These are phyloP conservation scores for Erethizon dorsatum DNA, from an alignment of 2,797 vertebrate genomes.

Conservation along the genomic window DNA sequence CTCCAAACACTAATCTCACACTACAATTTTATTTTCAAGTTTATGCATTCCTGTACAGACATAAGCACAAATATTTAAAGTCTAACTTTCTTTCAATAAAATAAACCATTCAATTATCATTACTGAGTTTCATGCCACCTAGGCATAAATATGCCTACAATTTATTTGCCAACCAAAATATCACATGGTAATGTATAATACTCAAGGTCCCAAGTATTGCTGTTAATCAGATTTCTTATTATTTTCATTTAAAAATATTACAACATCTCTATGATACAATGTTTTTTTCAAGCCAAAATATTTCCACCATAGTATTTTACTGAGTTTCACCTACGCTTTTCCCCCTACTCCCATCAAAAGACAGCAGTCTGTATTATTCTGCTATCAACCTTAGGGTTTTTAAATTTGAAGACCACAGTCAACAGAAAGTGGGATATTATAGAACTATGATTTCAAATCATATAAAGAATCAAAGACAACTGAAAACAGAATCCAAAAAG, in stretches of 20 bases:
- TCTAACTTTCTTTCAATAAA: conserved; percentile 54
- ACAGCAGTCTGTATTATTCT: not conserved
- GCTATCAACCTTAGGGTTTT: not conserved
- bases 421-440: conserved; percentile 43
- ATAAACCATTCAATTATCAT: not conserved
- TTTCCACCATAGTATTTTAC: conserved; percentile 8
- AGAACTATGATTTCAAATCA: conserved; percentile 61
- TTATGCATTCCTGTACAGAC: conserved; percentile 4
- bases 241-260: conserved; percentile 59
- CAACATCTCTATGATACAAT: not conserved
- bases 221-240: conserved; percentile 36
- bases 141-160: not conserved
- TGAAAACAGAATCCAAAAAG: conserved; percentile 9
- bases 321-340: conserved; percentile 48
- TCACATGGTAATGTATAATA: not conserved
- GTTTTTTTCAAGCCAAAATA: conserved; percentile 34
- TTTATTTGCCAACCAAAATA: not conserved
- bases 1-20: not conserved
- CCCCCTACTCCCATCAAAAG: conserved; percentile 37
- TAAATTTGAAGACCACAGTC: conserved; percentile 42
- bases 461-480: conserved; percentile 63
- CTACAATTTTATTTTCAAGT: conserved; percentile 22
- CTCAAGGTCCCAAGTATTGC: not conserved
- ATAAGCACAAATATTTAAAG: not conserved
- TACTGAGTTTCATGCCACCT: conserved; percentile 28